These are phyloP conservation scores for Mormyrops boulengeri DNA, from an alignment of 2,797 vertebrate genomes.

Conservation along the genomic window DNA sequence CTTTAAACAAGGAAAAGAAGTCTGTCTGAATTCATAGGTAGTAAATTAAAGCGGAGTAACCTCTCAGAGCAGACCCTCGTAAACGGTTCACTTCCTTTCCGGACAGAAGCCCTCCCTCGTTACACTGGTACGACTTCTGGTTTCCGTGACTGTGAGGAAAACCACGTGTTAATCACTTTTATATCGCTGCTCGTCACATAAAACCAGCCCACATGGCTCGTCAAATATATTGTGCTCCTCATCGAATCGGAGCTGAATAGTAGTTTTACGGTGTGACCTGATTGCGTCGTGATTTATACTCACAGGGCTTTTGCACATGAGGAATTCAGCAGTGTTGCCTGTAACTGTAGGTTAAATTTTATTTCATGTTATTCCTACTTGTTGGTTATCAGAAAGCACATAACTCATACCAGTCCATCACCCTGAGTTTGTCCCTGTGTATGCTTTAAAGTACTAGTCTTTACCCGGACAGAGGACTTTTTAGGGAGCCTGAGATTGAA, in stretches of 20 bases:
- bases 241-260: conserved; percentile 43
- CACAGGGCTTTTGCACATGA: not conserved
- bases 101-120: conserved; percentile 36
- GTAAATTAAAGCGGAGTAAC: not conserved
- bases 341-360: not conserved
- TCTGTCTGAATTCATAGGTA: not conserved
- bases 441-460: not conserved
- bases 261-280: conserved; percentile 39
- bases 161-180: conserved; percentile 50
- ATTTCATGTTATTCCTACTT: not conserved
- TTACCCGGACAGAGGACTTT: not conserved
- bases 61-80: conserved; percentile 22
- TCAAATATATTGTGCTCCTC: conserved; percentile 45
- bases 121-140: conserved; percentile 25
- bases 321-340: not conserved
- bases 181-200: conserved; percentile 40
- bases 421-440: not conserved
- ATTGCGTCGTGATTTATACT: conserved; percentile 37
- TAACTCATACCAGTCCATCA: not conserved
- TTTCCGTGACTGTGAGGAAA: conserved; percentile 32
- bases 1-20: not conserved
- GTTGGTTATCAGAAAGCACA: not conserved
- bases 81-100: conserved; percentile 28
- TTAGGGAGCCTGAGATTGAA: not conserved
- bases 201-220: conserved; percentile 45